Conservation (phyloP, 2,113 vertebrate genomes). For the Gymnogyps californianus region DNA sequence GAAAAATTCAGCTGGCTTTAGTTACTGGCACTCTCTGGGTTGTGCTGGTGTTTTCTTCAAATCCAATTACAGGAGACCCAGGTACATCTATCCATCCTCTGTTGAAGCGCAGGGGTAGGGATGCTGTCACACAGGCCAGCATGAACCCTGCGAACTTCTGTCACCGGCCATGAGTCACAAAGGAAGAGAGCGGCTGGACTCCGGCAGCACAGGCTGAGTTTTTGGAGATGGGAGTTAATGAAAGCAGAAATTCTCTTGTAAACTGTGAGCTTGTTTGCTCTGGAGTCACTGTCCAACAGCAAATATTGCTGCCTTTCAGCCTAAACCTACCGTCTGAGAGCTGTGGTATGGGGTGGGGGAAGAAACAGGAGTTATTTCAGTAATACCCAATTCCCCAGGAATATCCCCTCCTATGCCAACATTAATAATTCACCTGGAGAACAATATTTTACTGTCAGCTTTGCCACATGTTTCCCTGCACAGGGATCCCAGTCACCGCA, state of each 20-base stretch:
- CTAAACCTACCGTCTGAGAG: not conserved
- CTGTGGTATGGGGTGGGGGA: not conserved
- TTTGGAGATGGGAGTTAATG: not conserved
- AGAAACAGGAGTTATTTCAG: not conserved
- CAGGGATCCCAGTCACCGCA: not conserved
- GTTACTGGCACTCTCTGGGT: not conserved
- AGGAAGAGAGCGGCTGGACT: not conserved
- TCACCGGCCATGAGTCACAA: not conserved
- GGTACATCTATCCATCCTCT: not conserved
- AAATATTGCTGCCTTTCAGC: not conserved
- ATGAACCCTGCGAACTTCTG: not conserved
- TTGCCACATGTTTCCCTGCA: not conserved
- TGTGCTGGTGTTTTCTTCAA: not conserved
- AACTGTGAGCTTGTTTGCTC: not conserved
- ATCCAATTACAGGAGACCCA: not conserved
- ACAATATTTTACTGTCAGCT: not conserved
- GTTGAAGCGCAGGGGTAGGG: fast-evolving
- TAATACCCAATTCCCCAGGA: not conserved
- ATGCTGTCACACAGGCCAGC: not conserved
- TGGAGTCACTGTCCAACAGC: not conserved
- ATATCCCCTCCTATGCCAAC: not conserved
- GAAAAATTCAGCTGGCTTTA: not conserved
- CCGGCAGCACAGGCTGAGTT: not conserved
- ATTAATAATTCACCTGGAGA: not conserved
- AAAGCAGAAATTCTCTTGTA: not conserved